Evolutionary conservation across 1,140 invertebrate genomes (phyloP), one percentile per base, ranked within the genome.

Genomic region (Lerema accius): DNA sequence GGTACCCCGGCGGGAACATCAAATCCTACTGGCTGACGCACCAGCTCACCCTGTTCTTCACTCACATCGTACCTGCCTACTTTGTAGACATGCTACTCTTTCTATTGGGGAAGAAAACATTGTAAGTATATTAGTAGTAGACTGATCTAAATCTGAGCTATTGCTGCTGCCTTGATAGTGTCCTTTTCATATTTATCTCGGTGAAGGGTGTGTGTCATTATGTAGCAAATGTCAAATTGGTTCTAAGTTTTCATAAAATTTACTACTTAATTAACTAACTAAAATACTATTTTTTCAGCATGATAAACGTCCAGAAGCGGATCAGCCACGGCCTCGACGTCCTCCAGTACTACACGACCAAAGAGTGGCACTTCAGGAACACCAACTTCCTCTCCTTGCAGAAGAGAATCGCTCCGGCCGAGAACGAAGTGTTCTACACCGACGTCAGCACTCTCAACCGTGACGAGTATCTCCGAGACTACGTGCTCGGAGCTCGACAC

Each of bases 281-380:
- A n/a, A n/a, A n/a, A n/a, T n/a, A n/a, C n/a, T n/a, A 16, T 45
- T 17, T 63, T 81, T 76, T 7, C 76, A 94, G 94, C 71, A 90
- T 96, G 86, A 91, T 96, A 0, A 92, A 92, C 63, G 89, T 94
- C 0, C 95, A 96, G 76, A 92, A 93, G 7, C 92, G 93, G 43
- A 93, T 96, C 14, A 92, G 92, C 3, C 88, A 89, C 17, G 95
- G 95, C 0, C 66, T 96, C 0, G 86, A 92, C 50, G 86, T 95
- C 0, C 82, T 98, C 0, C 94, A 97, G 68, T 98, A 96, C 83
- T 98, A 98, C 78, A 98, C 96, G 4, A 96, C 94, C 0, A 94
- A 95, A 70, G 92, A 96, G 73, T 98, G 97, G 97, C 90, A 93
- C 26, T 98, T 98, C 84, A 90, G 80, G 42, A 96, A 96, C 67